These are phyloP conservation scores for Eucriotettix oculatus DNA, from an alignment of 2,888 invertebrate species.

Conservation along the genomic window DNA sequence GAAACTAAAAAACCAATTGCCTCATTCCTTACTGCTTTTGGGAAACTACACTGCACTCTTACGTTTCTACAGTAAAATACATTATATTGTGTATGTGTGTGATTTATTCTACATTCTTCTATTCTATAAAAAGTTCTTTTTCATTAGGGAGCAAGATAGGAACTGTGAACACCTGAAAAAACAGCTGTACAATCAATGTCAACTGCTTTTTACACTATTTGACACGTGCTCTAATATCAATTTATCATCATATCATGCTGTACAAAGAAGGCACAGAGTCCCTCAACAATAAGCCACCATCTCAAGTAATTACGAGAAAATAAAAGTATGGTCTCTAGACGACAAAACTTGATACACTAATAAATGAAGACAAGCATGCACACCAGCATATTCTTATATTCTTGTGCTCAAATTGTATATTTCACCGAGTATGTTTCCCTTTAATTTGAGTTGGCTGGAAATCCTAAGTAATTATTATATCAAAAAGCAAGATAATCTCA, in stretches of 20 bases:
- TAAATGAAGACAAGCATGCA: too few species aligned
- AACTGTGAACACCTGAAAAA: conserved; percentile 18
- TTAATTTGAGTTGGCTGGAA: too few species aligned
- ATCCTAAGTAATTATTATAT: too few species aligned
- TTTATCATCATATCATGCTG: conserved; percentile 14
- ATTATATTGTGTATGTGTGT: conserved; percentile 12
- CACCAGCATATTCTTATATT: too few species aligned
- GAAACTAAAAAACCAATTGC: conserved; percentile 8
- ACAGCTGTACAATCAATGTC: conserved; percentile 12
- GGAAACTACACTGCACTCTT: conserved; percentile 9
- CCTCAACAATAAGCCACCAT: conserved; percentile 14
- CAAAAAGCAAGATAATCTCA: too few species aligned
- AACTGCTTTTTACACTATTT: conserved; percentile 13
- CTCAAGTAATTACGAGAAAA: background rate
- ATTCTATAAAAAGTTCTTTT: conserved; percentile 16
- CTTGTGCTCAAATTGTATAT: too few species aligned
- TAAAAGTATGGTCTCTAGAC: background rate
- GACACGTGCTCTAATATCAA: conserved; percentile 16
- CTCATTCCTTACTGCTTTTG: conserved; percentile 10
- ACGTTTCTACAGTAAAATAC: conserved; percentile 13
- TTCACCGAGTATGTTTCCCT: too few species aligned
- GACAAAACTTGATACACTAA: too few species aligned
- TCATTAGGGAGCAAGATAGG: conserved; percentile 19
- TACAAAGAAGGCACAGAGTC: conserved; percentile 17
- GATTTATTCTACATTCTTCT: conserved; percentile 9